phyloP scores from a whole-genome alignment of 2,888 invertebrate species.

The Nysson spinosus region DNA sequence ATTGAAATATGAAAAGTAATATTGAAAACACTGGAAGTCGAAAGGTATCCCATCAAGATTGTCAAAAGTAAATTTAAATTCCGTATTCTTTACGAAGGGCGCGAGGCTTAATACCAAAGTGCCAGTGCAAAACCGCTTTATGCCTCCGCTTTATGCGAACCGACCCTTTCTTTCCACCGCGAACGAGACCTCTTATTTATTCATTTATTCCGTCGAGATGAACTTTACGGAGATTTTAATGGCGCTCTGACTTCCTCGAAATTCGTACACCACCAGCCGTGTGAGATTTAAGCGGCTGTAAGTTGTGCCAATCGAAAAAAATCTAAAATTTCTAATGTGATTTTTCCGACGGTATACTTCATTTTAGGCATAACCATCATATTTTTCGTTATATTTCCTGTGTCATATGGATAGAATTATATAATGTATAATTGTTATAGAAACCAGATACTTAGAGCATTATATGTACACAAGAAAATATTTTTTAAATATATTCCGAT shows the following conservation, averaged over 20 bases:
- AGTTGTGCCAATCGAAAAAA: constrained; percentile 22
- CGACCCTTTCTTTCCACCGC: constrained; percentile 56
- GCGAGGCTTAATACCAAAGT: constrained; percentile 61
- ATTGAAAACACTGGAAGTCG: background rate
- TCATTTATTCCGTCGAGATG: constrained; percentile 67
- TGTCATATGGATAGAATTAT: too few species aligned
- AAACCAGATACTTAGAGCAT: too few species aligned
- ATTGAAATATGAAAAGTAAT: constrained; percentile 9
- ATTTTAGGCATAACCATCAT: too few species aligned
- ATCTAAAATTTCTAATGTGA: too few species aligned
- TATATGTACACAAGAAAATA: too few species aligned
- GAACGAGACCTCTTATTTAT: constrained; percentile 66
- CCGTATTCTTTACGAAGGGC: constrained; percentile 54
- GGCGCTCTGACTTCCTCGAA: constrained; percentile 49
- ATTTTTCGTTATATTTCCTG: too few species aligned
- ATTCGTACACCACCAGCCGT: constrained; percentile 22
- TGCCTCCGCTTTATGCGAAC: constrained; percentile 59
- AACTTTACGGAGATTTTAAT: constrained; percentile 72
- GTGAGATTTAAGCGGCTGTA: constrained; percentile 37
- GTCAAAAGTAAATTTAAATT: constrained; percentile 49
- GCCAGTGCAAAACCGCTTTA: constrained; percentile 70
- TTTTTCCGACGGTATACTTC: too few species aligned
- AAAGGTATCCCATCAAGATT: constrained; percentile 24
- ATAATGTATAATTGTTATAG: too few species aligned
- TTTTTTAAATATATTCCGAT: too few species aligned